Conservation (phyloP, 2,113 vertebrate species). For the Mormoops blainvillei region DNA sequence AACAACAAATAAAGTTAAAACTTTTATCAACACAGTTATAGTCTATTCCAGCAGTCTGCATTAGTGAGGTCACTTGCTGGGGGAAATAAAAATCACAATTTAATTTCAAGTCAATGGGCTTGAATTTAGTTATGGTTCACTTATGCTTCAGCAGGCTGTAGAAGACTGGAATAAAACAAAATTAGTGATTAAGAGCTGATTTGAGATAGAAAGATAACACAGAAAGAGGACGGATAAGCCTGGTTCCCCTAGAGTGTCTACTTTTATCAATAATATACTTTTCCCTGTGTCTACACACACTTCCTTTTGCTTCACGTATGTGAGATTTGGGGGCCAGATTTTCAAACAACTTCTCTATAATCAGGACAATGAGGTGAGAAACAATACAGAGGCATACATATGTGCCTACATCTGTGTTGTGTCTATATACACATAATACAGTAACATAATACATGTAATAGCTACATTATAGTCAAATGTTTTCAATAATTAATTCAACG, state of each 20-base stretch:
- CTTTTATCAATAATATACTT: background rate
- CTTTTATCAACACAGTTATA: background rate
- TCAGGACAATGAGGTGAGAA: background rate
- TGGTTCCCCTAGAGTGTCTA: background rate
- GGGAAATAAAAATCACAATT: background rate
- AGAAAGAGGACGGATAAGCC: background rate
- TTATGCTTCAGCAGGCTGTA: background rate
- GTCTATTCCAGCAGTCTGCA: background rate
- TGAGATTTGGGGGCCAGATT: background rate
- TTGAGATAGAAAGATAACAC: background rate
- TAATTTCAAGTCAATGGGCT: background rate
- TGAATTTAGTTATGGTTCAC: background rate
- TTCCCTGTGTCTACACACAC: background rate
- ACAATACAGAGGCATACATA: background rate
- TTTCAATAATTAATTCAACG: background rate
- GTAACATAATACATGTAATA: background rate
- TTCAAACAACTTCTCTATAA: background rate
- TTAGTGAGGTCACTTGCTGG: background rate
- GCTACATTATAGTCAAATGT: background rate
- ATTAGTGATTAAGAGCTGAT: background rate
- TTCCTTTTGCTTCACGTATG: background rate
- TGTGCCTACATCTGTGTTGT: background rate
- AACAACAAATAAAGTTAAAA: background rate
- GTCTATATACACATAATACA: background rate
- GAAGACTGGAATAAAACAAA: background rate